Base-by-base conservation (phyloP, 2,888 invertebrate species). In the Erebia aethiops region DNA sequence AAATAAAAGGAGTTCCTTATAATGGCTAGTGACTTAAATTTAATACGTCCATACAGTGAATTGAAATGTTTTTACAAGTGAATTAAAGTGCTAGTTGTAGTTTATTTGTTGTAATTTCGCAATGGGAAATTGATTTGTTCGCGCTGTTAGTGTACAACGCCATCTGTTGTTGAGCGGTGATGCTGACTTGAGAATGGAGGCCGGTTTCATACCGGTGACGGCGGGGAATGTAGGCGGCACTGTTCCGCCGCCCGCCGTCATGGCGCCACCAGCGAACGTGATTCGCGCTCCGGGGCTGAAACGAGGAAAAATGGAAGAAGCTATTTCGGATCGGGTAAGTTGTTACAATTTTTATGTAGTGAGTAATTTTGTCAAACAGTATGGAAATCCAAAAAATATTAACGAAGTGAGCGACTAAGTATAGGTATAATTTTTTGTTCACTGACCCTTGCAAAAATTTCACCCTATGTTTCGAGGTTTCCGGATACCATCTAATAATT, bases 291-390 rank as follows among this genome's bases (percentile, higher is more conserved):
- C 97, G 41, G 96, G 95, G 51, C 90, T 97, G 79, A 97, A 97
- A 83, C 94, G 97, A 83, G 97, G 97, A 77, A 96, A 96, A 87
- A 95, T 95, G 84, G 97, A 97, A 82, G 95, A 96, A 78, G 95
- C 96, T 71, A 95, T 96, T 72, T 95, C 95, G 65, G 96, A 97
- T 89, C 94, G 96, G 95, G 97, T 97, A 79, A 96, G 97, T 95
- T 49, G 13, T 46, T 49, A n/a, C 21, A 14, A 11, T 14, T 61
- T 46, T 4, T 61, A 61, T 18, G 2, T 51, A 52, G 1, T 5
- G n/a, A n/a, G 16, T 13, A 11, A 11, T 46, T 46, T 46, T 46
- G 35, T 35, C 7, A 35, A 35, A 51, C 51, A 51, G 49, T 3
- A 49, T 5, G 13, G 4, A 13, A 51, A 3, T 13, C 1, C 1